Percentiles rank a stretch among this genome's conserved stretches.
Evolutionary conservation across 2,113 vertebrate species (phyloP).

Genomic region (Euleptes europaea): DNA sequence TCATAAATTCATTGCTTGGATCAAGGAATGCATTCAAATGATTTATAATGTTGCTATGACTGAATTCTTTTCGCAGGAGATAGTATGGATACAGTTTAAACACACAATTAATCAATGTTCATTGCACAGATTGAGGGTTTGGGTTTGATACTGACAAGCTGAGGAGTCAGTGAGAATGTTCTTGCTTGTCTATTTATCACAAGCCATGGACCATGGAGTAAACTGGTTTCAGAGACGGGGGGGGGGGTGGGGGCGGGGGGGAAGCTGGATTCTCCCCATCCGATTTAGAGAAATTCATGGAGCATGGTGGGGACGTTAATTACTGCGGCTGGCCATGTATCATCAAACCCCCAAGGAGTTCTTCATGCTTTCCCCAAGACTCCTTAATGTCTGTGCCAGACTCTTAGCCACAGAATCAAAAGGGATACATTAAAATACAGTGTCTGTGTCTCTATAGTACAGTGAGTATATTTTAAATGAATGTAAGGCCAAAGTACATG

Average conservation of each 20-base stretch:
- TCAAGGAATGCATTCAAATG: background rate
- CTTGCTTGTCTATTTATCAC: too few species aligned
- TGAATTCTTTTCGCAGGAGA: background rate
- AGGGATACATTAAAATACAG: background rate
- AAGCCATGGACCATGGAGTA: background rate
- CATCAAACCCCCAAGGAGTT: background rate
- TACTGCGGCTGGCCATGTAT: conserved; percentile 21
- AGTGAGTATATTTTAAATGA: background rate
- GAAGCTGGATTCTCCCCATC: background rate
- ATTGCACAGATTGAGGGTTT: background rate
- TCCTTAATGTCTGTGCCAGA: background rate
- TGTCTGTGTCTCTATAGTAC: background rate
- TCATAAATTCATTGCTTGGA: background rate
- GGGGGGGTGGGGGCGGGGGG: background rate
- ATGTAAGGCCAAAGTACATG: background rate
- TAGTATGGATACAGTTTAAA: background rate
- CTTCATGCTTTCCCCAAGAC: background rate
- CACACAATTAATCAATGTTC: background rate
- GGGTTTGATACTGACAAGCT: background rate
- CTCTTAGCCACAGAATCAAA: background rate
- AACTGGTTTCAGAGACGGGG: background rate
- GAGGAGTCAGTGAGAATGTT: background rate
- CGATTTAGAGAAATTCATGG: background rate
- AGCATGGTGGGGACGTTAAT: conserved; percentile 6
- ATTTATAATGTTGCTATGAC: background rate